A percentile compares a stretch with the other conserved stretches of the same genome.
Evolutionary conservation across 1,140 invertebrate species (phyloP).

Genomic region (Whitmania pigra): DNA sequence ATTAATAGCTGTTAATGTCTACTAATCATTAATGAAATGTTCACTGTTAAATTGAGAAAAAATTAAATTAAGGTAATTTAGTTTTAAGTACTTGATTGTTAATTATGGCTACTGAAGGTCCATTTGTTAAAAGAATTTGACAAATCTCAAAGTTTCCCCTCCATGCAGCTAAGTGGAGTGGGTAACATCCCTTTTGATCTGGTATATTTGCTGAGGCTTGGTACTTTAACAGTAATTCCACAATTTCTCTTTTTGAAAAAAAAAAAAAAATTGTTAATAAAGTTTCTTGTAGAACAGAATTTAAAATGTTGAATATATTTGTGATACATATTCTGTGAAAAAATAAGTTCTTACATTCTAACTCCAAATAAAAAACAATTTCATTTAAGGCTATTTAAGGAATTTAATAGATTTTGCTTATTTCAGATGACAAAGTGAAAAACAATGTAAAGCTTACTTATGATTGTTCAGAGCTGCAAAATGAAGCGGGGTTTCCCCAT

Average conservation of each 20-base stretch:
- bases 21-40: neutral
- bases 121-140: slow-evolving; percentile 58
- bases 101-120: slow-evolving; percentile 62
- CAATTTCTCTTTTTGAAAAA: slow-evolving; percentile 46
- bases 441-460: slow-evolving; percentile 2
- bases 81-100: slow-evolving; percentile 56
- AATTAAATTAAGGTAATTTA: neutral
- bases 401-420: too few relatives aligned
- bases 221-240: slow-evolving; percentile 65
- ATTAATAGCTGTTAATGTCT: neutral
- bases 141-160: slow-evolving; percentile 73
- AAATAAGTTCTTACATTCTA: neutral
- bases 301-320: neutral
- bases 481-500: slow-evolving; percentile 13
- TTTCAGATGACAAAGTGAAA: neutral
- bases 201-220: slow-evolving; percentile 77
- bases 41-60: too few relatives aligned
- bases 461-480: slow-evolving; percentile 13
- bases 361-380: neutral
- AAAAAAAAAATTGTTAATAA: neutral
- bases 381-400: too few relatives aligned
- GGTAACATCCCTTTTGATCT: slow-evolving; percentile 69
- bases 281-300: slow-evolving; percentile 8
- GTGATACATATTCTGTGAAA: neutral
- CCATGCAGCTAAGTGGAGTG: slow-evolving; percentile 77